Percentiles rank a stretch among this genome's conserved stretches.
phyloP scores from a whole-genome alignment of 2,113 vertebrate species.

The Stegastes partitus region DNA sequence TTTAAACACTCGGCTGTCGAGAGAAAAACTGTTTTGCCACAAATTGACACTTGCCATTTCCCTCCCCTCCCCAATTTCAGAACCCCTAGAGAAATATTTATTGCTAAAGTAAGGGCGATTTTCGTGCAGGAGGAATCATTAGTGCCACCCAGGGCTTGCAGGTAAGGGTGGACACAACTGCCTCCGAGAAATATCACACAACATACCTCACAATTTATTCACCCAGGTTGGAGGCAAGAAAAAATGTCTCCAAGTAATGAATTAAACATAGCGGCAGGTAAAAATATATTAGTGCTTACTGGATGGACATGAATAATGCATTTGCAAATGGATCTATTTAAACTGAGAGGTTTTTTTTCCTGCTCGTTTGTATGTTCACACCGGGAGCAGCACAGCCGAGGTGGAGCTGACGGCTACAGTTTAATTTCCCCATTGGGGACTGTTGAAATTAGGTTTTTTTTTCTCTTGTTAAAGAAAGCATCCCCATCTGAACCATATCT shows the following conservation, averaged over 20 bases:
- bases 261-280: slow-evolving; percentile 65
- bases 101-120: background rate
- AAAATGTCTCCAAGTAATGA: slow-evolving; percentile 43
- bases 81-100: slow-evolving; percentile 12
- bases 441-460: slow-evolving; percentile 45
- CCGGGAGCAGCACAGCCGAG: slow-evolving; percentile 12
- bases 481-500: slow-evolving; percentile 1
- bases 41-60: slow-evolving; percentile 16
- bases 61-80: slow-evolving; percentile 4
- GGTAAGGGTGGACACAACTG: slow-evolving; percentile 4
- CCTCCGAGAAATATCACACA: slow-evolving; percentile 43
- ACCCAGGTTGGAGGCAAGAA: slow-evolving; percentile 23
- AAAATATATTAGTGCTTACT: slow-evolving; percentile 58
- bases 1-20: background rate
- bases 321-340: slow-evolving; percentile 62
- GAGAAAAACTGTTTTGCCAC: slow-evolving; percentile 9
- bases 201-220: slow-evolving; percentile 33
- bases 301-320: slow-evolving; percentile 67
- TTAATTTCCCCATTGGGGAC: slow-evolving; percentile 44
- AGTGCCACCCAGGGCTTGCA: background rate
- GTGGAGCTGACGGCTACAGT: slow-evolving; percentile 31
- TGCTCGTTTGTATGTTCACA: slow-evolving; percentile 42
- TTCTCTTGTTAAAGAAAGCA: background rate
- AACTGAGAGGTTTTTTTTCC: slow-evolving; percentile 8
- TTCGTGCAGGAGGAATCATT: slow-evolving; percentile 39